Base-by-base conservation (phyloP, 2,888 invertebrate species). In the Ectobius pallidus region DNA sequence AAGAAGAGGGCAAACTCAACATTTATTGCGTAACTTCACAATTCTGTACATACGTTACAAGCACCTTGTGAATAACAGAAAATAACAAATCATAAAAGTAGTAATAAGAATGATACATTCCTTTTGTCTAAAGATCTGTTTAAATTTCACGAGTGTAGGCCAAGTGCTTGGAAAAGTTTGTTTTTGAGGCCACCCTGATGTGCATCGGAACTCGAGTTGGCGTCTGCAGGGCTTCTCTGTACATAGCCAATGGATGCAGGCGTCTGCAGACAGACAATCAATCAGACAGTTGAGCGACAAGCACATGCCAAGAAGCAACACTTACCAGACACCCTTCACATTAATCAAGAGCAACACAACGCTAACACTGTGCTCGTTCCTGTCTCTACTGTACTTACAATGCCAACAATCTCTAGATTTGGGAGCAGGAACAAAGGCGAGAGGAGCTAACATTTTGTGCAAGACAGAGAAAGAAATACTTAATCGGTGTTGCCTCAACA, bases 161-260 rank as follows among this genome's bases (percentile, higher is more conserved):
- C 93, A 85, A 93, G 88, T 82, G 90, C 93, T 87, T 91, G 91
- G 88, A 93, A 92, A 84, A 93, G 87, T 89, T 93, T 93, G 85
- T 90, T 92, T 88, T 92, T 93, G 83, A 93, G 87, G 86, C 92
- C 91, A 86, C 90, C 89, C 85, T 88, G 89, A 74, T 82, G 88
- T 85, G 86, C 86, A 89, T 88, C 75, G 39, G 70, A 46, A 72
- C 58, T 67, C 49, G 22, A 18, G 55, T 70, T 67, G 49, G 42
- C 67, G 71, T 77, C 75, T 72, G 77, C 77, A 72, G 77, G 77
- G 75, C 79, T 78, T 80, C 79, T 79, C 79, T 80, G 80, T 79
- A 80, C 79, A 80, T 76, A 78, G 77, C 79, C 79, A 78, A 79
- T 75, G 73, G 79, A 77, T 75, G 79, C 78, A 74, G 78, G 77